These are phyloP conservation scores for Natrix natrix DNA, from an alignment of 2,797 vertebrate genomes.

Conservation along the genomic window DNA sequence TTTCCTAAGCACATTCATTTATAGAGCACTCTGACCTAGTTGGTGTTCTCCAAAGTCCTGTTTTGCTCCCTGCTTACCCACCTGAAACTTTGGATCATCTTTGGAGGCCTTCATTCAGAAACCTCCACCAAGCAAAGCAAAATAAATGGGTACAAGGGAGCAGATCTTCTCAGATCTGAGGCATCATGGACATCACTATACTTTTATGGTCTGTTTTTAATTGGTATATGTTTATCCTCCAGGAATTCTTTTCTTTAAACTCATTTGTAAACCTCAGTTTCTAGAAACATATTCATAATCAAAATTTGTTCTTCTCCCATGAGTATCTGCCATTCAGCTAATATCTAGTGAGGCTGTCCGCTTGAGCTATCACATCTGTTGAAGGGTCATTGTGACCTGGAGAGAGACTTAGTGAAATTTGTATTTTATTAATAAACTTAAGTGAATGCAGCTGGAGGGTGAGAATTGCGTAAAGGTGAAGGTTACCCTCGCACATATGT, in stretches of 20 bases:
- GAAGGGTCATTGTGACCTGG: not conserved
- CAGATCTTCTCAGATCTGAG: not conserved
- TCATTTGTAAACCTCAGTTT: not conserved
- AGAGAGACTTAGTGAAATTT: not conserved
- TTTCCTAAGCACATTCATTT: not conserved
- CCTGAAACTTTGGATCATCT: not conserved
- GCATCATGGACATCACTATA: not conserved
- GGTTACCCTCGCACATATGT: no score
- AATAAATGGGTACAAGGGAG: not conserved
- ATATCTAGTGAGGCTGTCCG: not conserved
- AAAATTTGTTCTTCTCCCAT: not conserved
- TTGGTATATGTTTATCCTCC: not conserved
- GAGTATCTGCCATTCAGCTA: not conserved
- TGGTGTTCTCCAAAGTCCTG: not conserved
- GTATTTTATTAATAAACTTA: not conserved
- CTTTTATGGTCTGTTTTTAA: not conserved
- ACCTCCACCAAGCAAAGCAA: not conserved
- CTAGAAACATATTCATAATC: not conserved
- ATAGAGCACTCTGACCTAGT: not conserved
- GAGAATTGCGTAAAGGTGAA: not conserved
- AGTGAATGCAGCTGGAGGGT: not conserved
- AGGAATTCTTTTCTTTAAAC: not conserved
- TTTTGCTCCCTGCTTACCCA: not conserved
- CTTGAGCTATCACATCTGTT: not conserved
- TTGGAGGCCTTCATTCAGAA: not conserved